Evolutionary conservation across 2,113 vertebrate genomes (phyloP), one percentile per base, ranked within the genome.

Genomic region (Sciurus niger): DNA sequence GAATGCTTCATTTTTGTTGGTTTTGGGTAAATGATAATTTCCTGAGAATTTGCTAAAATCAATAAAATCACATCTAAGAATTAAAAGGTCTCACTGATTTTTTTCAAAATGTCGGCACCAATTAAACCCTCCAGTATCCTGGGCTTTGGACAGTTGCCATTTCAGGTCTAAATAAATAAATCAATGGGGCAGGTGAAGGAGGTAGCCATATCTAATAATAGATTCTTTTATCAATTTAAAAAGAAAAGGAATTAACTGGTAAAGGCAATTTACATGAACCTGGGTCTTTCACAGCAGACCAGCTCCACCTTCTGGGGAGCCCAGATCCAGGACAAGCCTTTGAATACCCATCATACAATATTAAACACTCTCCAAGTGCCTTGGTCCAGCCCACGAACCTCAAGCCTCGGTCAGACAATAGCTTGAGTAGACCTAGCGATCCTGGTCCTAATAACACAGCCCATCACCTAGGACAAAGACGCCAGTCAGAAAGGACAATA

Each of bases 281-380:
- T 9, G 17, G 73, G 80, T 24, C 43, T 84, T 89, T 76, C 77
- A 51, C 80, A 67, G 94, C 68, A 87, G 78, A 93, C 72, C 90
- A 95, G 96, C 93, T 97, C 96, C 97, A 97, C 95, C 95, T 97
- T 93, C 96, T 78, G 94, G 96, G 82, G 70, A 95, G 74, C 77
- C 83, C 63, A 76, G 89, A 79, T 83, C 55, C 58, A 24, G 68
- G 92, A 43, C 68, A 46, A 83, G 91, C 14, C 60, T 84, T 65
- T 30, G 43, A 89, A 34, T 14, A 32, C 1, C 40, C 53, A 78
- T 48, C 67, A 22, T 8, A 77, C 70, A 70, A 76, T 22, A 73
- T 63, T 18, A 86, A 89, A 96, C 43, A 32, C 30, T 48, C 84
- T 37, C 46, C 28, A 34, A 76, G 72, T 17, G 76, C 65, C 40